phyloP scores from a whole-genome alignment of 1,140 invertebrate species.

The Phenacoccus solenopsis region DNA sequence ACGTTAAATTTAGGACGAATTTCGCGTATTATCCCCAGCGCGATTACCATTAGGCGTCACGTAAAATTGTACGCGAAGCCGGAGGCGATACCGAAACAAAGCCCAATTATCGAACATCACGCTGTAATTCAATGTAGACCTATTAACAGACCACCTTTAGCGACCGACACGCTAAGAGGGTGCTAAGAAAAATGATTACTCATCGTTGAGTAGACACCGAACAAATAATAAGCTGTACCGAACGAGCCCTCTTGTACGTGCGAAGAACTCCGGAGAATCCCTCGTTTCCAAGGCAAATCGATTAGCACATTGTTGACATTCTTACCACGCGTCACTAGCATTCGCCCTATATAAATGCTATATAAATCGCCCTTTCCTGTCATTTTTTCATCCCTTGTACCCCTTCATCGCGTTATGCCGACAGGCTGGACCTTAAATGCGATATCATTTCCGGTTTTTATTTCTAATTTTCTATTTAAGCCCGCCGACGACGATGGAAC shows the following conservation, averaged over 20 bases:
- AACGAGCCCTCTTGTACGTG: background rate
- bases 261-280: background rate
- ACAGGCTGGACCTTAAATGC: background rate
- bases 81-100: background rate
- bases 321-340: slow-evolving; percentile 8
- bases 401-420: background rate
- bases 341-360: slow-evolving; percentile 9
- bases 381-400: background rate
- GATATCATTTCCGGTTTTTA: background rate
- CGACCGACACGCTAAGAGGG: background rate
- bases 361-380: background rate
- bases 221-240: background rate
- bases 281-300: slow-evolving; percentile 5
- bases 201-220: background rate
- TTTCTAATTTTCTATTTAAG: background rate
- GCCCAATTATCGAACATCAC: background rate
- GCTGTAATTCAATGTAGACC: background rate
- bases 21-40: background rate
- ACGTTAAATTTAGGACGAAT: background rate
- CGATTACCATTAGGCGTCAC: too few relatives aligned
- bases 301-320: slow-evolving; percentile 18
- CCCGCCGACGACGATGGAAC: background rate
- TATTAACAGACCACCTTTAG: background rate
- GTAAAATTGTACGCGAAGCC: background rate
- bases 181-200: slow-evolving; percentile 16